phyloP scores from a whole-genome alignment of 2,113 vertebrate genomes.

The Xenopus laevis region DNA sequence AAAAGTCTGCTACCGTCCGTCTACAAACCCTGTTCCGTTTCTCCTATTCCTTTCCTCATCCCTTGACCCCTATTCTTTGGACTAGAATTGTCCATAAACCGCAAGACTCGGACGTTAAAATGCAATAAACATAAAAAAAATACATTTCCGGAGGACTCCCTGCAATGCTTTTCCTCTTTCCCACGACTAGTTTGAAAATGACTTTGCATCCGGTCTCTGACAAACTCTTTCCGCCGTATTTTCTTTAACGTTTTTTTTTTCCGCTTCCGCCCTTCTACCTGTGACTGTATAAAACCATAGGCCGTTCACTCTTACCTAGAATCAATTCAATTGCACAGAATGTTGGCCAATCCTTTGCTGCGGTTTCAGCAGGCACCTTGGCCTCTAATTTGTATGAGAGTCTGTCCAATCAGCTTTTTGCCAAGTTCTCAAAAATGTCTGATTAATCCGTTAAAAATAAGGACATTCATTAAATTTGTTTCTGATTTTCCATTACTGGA shows the following conservation, averaged over 20 bases:
- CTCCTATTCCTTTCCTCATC: conserved; percentile 5
- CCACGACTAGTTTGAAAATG: conserved; percentile 29
- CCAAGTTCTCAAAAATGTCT: too few species aligned
- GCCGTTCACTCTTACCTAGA: conserved; percentile 32
- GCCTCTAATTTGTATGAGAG: too few species aligned
- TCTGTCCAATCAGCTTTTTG: too few species aligned
- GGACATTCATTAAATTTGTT: too few species aligned
- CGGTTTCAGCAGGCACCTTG: too few species aligned
- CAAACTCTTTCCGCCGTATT: conserved; percentile 31
- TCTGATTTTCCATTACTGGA: too few species aligned
- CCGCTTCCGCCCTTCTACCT: not conserved
- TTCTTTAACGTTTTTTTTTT: not conserved
- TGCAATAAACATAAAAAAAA: conserved; percentile 30
- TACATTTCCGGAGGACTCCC: conserved; percentile 13
- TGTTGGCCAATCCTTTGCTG: too few species aligned
- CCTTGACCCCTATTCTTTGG: conserved; percentile 4
- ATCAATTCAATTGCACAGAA: not conserved
- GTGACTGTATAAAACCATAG: conserved; percentile 31
- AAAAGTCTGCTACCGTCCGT: conserved; percentile 21
- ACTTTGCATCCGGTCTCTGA: conserved; percentile 26
- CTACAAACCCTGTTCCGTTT: conserved; percentile 11
- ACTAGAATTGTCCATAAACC: conserved; percentile 10
- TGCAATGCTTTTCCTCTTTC: conserved; percentile 15
- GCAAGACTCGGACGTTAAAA: conserved; percentile 29
- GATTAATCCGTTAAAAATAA: too few species aligned